Evolutionary conservation across 2,888 invertebrate genomes (phyloP).

Genomic region (Cetonia aurata): DNA sequence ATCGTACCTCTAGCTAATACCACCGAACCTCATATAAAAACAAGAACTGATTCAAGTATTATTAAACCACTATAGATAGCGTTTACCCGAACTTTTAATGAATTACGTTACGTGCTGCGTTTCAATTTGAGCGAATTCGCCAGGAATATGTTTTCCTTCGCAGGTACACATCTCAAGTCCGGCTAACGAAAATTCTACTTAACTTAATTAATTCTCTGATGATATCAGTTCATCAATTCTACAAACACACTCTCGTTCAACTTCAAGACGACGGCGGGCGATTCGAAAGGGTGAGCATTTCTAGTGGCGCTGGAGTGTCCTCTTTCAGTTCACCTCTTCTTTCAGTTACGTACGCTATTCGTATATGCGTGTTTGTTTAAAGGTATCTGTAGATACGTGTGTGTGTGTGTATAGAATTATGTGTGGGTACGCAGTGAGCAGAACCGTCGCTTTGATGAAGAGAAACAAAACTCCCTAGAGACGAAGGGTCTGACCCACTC

Average conservation of each 20-base stretch:
- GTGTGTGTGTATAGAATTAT: too few relatives aligned
- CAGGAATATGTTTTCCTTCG: conserved; percentile 22
- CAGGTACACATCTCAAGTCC: neutral
- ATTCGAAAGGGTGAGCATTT: conserved; percentile 32
- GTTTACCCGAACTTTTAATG: neutral
- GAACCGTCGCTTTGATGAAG: conserved; percentile 57
- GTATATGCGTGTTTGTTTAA: neutral
- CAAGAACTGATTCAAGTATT: too few relatives aligned
- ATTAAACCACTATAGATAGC: too few relatives aligned
- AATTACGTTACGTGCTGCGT: neutral
- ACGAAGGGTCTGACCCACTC: conserved; percentile 59
- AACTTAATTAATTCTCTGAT: conserved; percentile 41
- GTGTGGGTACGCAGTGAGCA: conserved; percentile 44
- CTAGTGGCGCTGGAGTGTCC: conserved; percentile 36
- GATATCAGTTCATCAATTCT: conserved; percentile 34
- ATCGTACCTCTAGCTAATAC: too few relatives aligned
- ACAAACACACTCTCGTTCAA: conserved; percentile 27
- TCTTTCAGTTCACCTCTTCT: conserved; percentile 18
- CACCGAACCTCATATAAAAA: too few relatives aligned
- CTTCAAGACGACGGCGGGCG: conserved; percentile 12
- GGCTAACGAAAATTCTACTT: conserved; percentile 10
- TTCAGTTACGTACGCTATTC: neutral
- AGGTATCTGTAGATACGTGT: neutral
- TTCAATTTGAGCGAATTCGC: neutral
- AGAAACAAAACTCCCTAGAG: conserved; percentile 62